Conservation (phyloP, 2,797 vertebrate genomes). For the Lacerta bilineata region DNA sequence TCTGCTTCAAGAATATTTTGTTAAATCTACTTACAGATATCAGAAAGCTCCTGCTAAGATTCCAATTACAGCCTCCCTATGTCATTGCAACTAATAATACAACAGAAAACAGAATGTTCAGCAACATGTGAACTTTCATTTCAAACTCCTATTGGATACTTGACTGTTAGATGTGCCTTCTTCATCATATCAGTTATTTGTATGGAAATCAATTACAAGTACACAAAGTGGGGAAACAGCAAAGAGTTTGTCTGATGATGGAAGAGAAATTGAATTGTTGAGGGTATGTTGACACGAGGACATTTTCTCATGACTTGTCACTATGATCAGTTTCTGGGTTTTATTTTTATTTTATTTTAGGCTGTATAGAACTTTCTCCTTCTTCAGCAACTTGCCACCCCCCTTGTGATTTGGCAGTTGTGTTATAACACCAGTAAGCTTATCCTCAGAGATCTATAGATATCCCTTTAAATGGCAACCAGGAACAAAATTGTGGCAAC, state of each 20-base stretch:
- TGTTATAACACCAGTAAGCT: not conserved
- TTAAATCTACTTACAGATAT: constrained; percentile 65
- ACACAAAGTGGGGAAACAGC: constrained; percentile 31
- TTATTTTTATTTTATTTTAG: not conserved
- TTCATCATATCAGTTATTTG: constrained; percentile 64
- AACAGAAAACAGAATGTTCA: constrained; percentile 45
- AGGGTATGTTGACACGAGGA: not conserved
- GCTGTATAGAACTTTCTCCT: not conserved
- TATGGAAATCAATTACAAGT: constrained; percentile 65
- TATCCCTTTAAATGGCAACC: too few species aligned
- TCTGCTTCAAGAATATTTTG: constrained; percentile 66
- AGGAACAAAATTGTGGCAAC: not conserved
- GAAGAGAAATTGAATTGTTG: constrained; percentile 61
- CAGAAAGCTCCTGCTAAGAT: constrained; percentile 67
- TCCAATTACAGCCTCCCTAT: constrained; percentile 69
- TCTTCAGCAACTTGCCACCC: not conserved
- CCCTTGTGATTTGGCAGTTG: not conserved
- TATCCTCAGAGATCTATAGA: not conserved
- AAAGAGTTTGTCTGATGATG: constrained; percentile 33
- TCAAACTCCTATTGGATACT: constrained; percentile 61
- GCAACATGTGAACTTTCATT: constrained; percentile 68
- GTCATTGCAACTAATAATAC: constrained; percentile 66
- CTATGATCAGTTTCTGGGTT: not conserved
- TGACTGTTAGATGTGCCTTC: constrained; percentile 52
- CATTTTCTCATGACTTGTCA: not conserved